phyloP scores from a whole-genome alignment of 2,797 vertebrate genomes.

The Sardinella longiceps region DNA sequence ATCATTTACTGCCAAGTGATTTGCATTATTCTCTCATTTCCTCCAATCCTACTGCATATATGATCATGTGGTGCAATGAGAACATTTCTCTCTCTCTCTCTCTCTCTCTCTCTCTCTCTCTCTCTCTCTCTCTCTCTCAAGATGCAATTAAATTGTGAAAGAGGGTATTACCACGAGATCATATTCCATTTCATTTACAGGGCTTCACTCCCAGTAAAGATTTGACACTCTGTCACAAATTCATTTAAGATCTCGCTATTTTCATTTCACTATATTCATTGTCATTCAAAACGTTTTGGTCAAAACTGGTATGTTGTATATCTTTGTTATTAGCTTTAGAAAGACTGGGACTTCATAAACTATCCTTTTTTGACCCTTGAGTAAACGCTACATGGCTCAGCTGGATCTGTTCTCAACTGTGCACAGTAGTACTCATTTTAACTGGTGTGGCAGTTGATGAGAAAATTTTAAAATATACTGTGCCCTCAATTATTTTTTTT shows the following conservation, averaged over 20 bases:
- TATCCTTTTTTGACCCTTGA: neutral
- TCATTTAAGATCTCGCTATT: neutral
- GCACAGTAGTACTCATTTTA: neutral
- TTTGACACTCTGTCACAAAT: slow-evolving; percentile 23
- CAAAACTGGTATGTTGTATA: too few relatives aligned
- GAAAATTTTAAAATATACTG: neutral
- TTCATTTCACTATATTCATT: slow-evolving; percentile 11
- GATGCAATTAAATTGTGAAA: slow-evolving; percentile 15
- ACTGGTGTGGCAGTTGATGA: neutral
- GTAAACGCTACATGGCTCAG: neutral
- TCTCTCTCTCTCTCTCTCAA: slow-evolving; percentile 21
- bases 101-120: slow-evolving; percentile 11
- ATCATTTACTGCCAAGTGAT: slow-evolving; percentile 19
- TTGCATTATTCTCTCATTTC: slow-evolving; percentile 21
- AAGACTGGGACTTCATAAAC: neutral
- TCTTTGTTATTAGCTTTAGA: too few relatives aligned
- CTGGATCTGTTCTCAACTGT: neutral
- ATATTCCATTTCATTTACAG: neutral
- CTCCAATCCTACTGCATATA: neutral
- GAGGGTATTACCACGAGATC: slow-evolving; percentile 2
- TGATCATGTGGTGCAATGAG: slow-evolving; percentile 9
- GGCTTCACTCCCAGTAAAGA: neutral
- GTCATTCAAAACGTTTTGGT: too few relatives aligned
- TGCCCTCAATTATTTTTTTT: neutral
- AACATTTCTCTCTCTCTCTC: neutral